Evolutionary conservation across 2,888 invertebrate species (phyloP).

Genomic region (Sycophila texana): DNA sequence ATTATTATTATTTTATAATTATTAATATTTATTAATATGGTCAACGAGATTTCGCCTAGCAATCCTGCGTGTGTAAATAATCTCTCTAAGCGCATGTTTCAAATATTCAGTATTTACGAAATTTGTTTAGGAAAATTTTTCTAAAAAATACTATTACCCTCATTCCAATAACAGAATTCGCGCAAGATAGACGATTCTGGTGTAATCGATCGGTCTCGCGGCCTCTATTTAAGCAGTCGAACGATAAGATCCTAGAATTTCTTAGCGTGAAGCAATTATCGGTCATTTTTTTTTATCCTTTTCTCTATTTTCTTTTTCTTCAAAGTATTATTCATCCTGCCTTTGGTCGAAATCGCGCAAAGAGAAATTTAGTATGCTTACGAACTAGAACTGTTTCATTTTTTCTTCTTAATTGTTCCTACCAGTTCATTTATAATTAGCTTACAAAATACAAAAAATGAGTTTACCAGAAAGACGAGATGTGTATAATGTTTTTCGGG

Average conservation of each 20-base stretch:
- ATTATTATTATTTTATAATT: conserved; percentile 46
- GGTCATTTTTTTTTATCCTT: conserved; percentile 27
- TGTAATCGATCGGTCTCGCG: not conserved
- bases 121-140: conserved; percentile 63
- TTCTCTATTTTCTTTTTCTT: conserved; percentile 21
- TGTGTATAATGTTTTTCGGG: not conserved
- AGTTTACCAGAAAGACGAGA: conserved; percentile 32
- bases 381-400: conserved; percentile 30
- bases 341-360: conserved; percentile 51
- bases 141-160: conserved; percentile 68
- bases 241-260: conserved; percentile 53
- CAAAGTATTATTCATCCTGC: conserved; percentile 18
- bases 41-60: conserved; percentile 60
- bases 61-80: conserved; percentile 63
- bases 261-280: conserved; percentile 50
- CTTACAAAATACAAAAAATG: conserved; percentile 41
- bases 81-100: conserved; percentile 62
- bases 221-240: conserved; percentile 48
- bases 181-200: not conserved
- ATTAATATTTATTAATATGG: conserved; percentile 56
- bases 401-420: not conserved
- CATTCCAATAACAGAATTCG: conserved; percentile 53
- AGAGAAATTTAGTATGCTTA: conserved; percentile 52
- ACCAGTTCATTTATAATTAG: conserved; percentile 12
- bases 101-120: conserved; percentile 57